Percentiles rank a stretch among this genome's conserved stretches.
phyloP scores from a whole-genome alignment of 2,113 vertebrate genomes.

The Chloropsis cyanopogon region DNA sequence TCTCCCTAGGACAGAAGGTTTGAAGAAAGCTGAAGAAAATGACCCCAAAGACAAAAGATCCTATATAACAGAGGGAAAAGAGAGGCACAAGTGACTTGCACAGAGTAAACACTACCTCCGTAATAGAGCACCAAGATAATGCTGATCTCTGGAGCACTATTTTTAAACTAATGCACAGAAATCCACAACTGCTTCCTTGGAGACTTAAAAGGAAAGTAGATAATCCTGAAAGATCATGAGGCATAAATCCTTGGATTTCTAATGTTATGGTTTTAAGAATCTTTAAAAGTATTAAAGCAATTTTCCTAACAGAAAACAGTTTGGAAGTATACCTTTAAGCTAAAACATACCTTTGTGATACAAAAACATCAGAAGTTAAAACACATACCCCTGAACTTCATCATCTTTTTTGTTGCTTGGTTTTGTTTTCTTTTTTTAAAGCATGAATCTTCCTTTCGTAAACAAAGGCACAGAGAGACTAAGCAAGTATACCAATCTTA shows the following conservation, averaged over 20 bases:
- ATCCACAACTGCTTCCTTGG: neutral
- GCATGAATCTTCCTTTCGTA: neutral
- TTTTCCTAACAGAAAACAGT: neutral
- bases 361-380: neutral
- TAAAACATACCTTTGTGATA: neutral
- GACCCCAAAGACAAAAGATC: neutral
- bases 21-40: neutral
- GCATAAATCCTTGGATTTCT: neutral
- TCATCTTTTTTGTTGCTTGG: neutral
- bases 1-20: neutral
- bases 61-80: neutral
- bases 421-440: neutral
- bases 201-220: neutral
- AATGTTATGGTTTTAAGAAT: neutral
- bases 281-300: neutral
- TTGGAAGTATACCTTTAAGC: neutral
- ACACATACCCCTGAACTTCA: neutral
- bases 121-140: neutral
- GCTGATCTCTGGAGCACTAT: neutral
- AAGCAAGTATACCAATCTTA: neutral
- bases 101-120: neutral
- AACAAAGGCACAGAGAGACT: neutral
- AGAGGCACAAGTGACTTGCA: neutral
- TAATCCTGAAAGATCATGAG: neutral
- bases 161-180: neutral